These are phyloP conservation scores for Pollenia amentaria DNA, from an alignment of 2,888 invertebrate genomes.

Conservation along the genomic window DNA sequence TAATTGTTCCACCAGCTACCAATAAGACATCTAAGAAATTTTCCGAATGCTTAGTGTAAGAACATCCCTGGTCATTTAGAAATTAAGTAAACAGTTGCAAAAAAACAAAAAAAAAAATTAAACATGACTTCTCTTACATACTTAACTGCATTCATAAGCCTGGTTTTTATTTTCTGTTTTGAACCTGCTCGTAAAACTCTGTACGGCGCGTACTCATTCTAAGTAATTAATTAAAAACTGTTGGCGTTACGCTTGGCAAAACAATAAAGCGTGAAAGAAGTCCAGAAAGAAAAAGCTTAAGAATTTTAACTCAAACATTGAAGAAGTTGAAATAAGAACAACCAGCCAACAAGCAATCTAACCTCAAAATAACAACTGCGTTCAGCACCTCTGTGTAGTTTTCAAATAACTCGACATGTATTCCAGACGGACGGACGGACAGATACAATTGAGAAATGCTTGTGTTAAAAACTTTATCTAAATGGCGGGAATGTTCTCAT, in stretches of 20 bases:
- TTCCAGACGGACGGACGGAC: conserved; percentile 25
- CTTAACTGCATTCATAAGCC: conserved; percentile 60
- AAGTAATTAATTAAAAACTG: conserved; percentile 73
- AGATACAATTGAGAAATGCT: conserved; percentile 50
- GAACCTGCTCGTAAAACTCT: conserved; percentile 27
- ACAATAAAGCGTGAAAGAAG: conserved; percentile 47
- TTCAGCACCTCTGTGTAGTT: conserved; percentile 59
- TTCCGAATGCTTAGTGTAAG: conserved; percentile 4
- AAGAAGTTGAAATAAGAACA: background rate
- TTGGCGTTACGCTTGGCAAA: conserved; percentile 69
- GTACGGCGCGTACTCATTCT: conserved; percentile 66
- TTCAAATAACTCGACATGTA: conserved; percentile 53
- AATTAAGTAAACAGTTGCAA: conserved; percentile 22
- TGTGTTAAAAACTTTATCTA: conserved; percentile 61
- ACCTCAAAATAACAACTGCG: conserved; percentile 49
- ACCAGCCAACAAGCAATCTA: conserved; percentile 32
- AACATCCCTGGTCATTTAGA: conserved; percentile 36
- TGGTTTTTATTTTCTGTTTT: background rate
- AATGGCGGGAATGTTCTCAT: conserved; percentile 69
- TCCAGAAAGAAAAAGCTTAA: conserved; percentile 40
- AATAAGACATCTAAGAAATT: conserved; percentile 65
- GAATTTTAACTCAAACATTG: conserved; percentile 1
- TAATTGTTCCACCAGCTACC: conserved; percentile 59
- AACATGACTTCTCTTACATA: conserved; percentile 59
- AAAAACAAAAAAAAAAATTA: conserved; percentile 10